These are phyloP conservation scores for Clarias gariepinus DNA, from an alignment of 2,113 vertebrate genomes.

Conservation along the genomic window DNA sequence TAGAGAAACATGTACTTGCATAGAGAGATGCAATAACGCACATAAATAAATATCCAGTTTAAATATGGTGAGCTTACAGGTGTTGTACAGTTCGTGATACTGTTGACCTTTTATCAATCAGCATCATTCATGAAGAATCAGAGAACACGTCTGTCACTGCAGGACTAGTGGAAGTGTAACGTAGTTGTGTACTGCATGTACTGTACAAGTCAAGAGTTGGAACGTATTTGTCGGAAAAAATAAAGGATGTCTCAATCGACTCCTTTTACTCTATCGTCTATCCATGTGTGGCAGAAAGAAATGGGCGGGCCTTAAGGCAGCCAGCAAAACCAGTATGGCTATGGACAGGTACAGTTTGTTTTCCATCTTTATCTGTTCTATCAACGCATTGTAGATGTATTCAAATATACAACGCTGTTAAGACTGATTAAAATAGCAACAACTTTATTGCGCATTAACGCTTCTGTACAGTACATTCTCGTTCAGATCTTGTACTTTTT, in stretches of 20 bases:
- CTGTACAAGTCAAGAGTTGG: too few species aligned
- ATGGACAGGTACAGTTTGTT: background rate
- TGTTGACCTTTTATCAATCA: too few species aligned
- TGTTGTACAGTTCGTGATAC: too few species aligned
- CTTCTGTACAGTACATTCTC: too few species aligned
- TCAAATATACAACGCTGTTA: too few species aligned
- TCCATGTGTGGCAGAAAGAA: background rate
- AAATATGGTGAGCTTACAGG: too few species aligned
- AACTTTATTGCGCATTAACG: too few species aligned
- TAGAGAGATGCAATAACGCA: too few species aligned
- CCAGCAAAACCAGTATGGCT: background rate
- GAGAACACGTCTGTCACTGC: background rate
- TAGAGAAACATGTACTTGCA: too few species aligned
- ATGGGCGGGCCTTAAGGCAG: background rate
- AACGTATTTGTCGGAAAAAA: background rate
- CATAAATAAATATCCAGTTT: too few species aligned
- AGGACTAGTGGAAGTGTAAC: background rate
- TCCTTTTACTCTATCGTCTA: background rate
- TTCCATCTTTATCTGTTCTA: background rate
- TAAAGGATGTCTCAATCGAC: background rate
- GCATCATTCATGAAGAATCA: background rate
- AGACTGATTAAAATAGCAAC: too few species aligned
- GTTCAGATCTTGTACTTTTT: background rate
- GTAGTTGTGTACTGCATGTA: background rate
- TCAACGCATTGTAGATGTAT: background rate